phyloP scores from a whole-genome alignment of 2,888 invertebrate genomes.

The Lasioglossum calceatum region DNA sequence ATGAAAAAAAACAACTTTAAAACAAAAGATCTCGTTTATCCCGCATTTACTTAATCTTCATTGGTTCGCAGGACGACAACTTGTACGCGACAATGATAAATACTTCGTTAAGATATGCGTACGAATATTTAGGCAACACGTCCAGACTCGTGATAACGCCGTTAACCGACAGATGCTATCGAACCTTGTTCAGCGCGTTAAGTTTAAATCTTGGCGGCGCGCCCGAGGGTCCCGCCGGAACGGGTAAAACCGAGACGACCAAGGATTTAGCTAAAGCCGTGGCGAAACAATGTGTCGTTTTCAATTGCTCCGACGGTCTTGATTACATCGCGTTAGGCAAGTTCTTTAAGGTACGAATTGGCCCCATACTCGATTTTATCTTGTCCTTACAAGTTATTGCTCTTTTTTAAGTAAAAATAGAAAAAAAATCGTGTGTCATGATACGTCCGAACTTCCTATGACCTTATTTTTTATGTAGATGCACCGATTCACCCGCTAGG shows the following conservation, averaged over 20 bases:
- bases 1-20: background rate
- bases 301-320: conserved; percentile 89
- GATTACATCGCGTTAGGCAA: conserved; percentile 89
- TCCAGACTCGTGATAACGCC: conserved; percentile 96
- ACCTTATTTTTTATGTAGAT: too few species aligned
- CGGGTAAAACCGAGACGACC: conserved; percentile 87
- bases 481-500: too few species aligned
- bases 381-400: background rate
- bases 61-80: conserved; percentile 82
- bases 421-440: too few species aligned
- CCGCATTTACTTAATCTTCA: background rate
- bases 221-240: conserved; percentile 86
- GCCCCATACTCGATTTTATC: background rate
- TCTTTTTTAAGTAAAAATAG: too few species aligned
- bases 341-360: conserved; percentile 84
- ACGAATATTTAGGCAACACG: conserved; percentile 97
- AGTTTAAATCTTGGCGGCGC: conserved; percentile 86
- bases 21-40: background rate
- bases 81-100: conserved; percentile 86
- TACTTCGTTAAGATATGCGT: conserved; percentile 87
- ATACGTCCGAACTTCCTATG: too few species aligned
- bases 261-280: conserved; percentile 89
- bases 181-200: conserved; percentile 88
- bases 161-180: conserved; percentile 94
- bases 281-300: conserved; percentile 89